Percentiles rank a stretch among this genome's conserved stretches.
Evolutionary conservation across 2,888 invertebrate species (phyloP).

Genomic region (Rhingia rostrata): DNA sequence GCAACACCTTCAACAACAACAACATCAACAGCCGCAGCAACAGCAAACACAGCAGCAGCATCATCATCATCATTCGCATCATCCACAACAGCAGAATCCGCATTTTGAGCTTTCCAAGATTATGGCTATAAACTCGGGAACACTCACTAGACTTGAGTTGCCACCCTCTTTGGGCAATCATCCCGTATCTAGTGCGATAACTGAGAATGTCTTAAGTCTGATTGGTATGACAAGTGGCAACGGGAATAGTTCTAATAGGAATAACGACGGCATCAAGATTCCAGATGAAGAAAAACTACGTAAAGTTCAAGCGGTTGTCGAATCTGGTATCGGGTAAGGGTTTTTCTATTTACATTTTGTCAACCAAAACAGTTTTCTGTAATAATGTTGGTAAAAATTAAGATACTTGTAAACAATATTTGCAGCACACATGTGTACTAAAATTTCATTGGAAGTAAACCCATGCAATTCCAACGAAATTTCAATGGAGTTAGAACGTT

Average conservation of each 20-base stretch:
- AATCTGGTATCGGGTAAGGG: constrained; percentile 80
- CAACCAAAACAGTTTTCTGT: too few species aligned
- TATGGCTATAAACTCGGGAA: constrained; percentile 58
- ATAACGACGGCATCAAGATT: constrained; percentile 75
- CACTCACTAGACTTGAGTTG: constrained; percentile 50
- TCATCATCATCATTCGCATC: constrained; percentile 38
- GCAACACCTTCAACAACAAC: constrained; percentile 47
- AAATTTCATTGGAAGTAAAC: too few species aligned
- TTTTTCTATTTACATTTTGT: not conserved
- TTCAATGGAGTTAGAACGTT: too few species aligned
- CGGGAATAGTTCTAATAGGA: constrained; percentile 53
- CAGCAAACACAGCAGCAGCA: constrained; percentile 44
- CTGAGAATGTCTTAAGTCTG: constrained; percentile 80
- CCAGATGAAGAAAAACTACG: constrained; percentile 80
- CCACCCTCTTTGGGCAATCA: constrained; percentile 75
- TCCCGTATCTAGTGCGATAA: constrained; percentile 79
- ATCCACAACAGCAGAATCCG: constrained; percentile 39
- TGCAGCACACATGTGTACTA: too few species aligned
- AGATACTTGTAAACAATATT: too few species aligned
- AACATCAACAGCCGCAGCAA: constrained; percentile 43
- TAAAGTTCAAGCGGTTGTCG: constrained; percentile 81
- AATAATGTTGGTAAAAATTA: too few species aligned
- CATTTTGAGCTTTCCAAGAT: constrained; percentile 67
- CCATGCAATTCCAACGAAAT: too few species aligned
- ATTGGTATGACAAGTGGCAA: constrained; percentile 74